Percentiles rank a stretch among this genome's conserved stretches.
Conservation (phyloP, 2,113 vertebrate genomes). For the Siniperca chuatsi region DNA sequence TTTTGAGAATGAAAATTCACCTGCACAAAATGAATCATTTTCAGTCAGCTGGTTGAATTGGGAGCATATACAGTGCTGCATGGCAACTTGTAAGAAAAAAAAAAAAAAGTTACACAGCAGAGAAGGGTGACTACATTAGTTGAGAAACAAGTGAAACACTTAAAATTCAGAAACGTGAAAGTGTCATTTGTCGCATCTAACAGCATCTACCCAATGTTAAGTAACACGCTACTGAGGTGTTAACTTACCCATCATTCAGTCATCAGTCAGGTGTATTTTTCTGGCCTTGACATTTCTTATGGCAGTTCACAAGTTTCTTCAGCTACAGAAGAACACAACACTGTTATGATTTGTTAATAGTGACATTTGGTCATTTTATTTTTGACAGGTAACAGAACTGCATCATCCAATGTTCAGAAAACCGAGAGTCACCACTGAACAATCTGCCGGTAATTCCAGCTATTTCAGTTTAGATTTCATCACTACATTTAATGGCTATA, state of each 20-base stretch:
- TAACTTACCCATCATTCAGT: background rate
- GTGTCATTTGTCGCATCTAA: no score
- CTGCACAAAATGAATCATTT: background rate
- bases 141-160: background rate
- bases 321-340: background rate
- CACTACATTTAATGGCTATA: conserved; percentile 33
- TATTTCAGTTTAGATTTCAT: conserved; percentile 62
- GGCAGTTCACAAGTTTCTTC: background rate
- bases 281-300: background rate
- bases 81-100: background rate
- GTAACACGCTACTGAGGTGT: conserved; percentile 33
- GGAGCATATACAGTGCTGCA: accelerated
- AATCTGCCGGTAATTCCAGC: conserved; percentile 95
- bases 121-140: background rate
- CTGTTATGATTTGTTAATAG: accelerated
- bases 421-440: conserved; percentile 88
- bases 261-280: background rate
- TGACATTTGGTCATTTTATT: background rate
- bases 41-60: conserved; percentile 67
- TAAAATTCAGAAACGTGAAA: background rate
- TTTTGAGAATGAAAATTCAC: background rate
- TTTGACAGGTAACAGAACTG: background rate
- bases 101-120: background rate
- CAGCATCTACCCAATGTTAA: no score
- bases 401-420: conserved; percentile 84